A percentile compares a stretch with the other conserved stretches of the same genome.
phyloP scores from a whole-genome alignment of 2,113 vertebrate genomes.

The Recurvirostra avosetta region DNA sequence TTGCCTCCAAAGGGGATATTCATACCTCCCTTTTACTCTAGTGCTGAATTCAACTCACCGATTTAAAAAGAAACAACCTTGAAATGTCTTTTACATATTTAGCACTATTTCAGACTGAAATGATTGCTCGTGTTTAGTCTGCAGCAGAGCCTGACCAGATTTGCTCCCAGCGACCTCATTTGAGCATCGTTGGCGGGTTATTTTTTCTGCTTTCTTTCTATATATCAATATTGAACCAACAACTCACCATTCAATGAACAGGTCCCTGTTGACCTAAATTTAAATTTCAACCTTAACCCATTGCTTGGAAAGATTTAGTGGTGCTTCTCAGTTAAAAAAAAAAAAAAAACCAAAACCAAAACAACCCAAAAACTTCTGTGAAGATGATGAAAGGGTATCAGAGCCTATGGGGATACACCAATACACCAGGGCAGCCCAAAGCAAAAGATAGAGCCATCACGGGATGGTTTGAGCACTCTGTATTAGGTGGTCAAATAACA shows the following conservation, averaged over 20 bases:
- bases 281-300: neutral
- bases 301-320: neutral
- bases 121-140: neutral
- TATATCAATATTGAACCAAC: neutral
- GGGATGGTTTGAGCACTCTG: neutral
- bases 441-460: neutral
- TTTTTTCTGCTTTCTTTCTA: neutral
- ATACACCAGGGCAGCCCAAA: neutral
- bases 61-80: constrained; percentile 7
- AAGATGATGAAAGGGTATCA: neutral
- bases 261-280: neutral
- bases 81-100: neutral
- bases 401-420: neutral
- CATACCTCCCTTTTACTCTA: neutral
- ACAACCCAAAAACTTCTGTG: neutral
- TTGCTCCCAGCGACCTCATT: neutral
- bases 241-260: neutral
- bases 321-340: neutral
- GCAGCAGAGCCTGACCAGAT: constrained; percentile 17
- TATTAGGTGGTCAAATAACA: neutral
- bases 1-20: neutral
- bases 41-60: neutral
- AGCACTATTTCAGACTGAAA: neutral
- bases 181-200: neutral
- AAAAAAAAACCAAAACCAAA: neutral